A percentile compares a stretch with the other conserved stretches of the same genome.
Evolutionary conservation across 2,888 invertebrate genomes (phyloP).

Genomic region (Embidobia sp.): DNA sequence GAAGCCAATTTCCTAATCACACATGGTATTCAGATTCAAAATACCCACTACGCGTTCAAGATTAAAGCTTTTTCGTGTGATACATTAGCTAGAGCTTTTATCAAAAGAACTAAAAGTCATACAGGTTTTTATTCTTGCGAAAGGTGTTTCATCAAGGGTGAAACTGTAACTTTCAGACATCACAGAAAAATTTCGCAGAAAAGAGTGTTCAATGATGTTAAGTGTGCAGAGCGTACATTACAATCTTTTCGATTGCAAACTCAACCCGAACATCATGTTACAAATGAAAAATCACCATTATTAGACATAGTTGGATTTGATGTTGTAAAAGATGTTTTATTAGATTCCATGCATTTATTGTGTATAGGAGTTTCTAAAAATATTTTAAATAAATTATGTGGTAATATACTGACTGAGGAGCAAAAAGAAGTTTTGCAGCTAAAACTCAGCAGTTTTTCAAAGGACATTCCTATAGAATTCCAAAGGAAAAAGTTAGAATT

Average conservation of each 20-base stretch:
- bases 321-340: constrained; percentile 21
- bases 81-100: constrained; percentile 51
- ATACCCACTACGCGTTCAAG: constrained; percentile 27
- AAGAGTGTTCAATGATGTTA: constrained; percentile 46
- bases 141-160: constrained; percentile 32
- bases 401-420: background rate
- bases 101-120: constrained; percentile 43
- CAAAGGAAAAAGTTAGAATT: constrained; percentile 62
- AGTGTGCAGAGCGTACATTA: constrained; percentile 12
- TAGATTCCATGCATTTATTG: constrained; percentile 56
- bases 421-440: constrained; percentile 9
- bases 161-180: constrained; percentile 2
- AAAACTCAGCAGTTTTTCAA: background rate
- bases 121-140: constrained; percentile 36
- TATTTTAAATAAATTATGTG: constrained; percentile 18
- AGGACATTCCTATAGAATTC: constrained; percentile 55
- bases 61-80: constrained; percentile 42
- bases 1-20: constrained; percentile 25
- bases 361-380: constrained; percentile 24
- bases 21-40: constrained; percentile 20
- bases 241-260: constrained; percentile 24
- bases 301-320: constrained; percentile 19
- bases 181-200: constrained; percentile 17
- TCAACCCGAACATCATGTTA: constrained; percentile 42
- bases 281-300: constrained; percentile 24